These are phyloP conservation scores for Pachyrhynchus sulphureomaculatus DNA, from an alignment of 1,140 invertebrate species.

Conservation along the genomic window DNA sequence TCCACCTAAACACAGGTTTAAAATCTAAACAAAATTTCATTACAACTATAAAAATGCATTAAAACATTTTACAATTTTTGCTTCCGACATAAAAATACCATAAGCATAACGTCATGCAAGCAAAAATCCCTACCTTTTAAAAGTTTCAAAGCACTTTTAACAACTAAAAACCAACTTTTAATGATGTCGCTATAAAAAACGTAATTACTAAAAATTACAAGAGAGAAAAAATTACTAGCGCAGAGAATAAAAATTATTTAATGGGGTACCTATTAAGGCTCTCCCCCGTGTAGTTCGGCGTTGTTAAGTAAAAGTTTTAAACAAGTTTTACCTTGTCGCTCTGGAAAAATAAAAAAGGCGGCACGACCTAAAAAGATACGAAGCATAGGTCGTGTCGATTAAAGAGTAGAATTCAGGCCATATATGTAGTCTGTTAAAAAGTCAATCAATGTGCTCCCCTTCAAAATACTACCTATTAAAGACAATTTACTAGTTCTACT, in stretches of 20 bases:
- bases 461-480: too few relatives aligned
- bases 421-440: too few relatives aligned
- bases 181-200: slow-evolving; percentile 9
- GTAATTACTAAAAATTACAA: slow-evolving; percentile 19
- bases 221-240: background rate
- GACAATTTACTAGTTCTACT: too few relatives aligned
- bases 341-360: too few relatives aligned
- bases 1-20: too few relatives aligned
- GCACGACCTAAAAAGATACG: too few relatives aligned
- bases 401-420: too few relatives aligned
- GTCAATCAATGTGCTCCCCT: too few relatives aligned
- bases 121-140: slow-evolving; percentile 1
- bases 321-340: slow-evolving; percentile 12
- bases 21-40: background rate
- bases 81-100: background rate
- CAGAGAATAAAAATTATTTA: slow-evolving; percentile 18
- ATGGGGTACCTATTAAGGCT: slow-evolving; percentile 9
- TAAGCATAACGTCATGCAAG: slow-evolving; percentile 1
- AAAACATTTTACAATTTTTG: background rate
- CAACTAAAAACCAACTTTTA: slow-evolving; percentile 13
- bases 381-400: too few relatives aligned
- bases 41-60: background rate
- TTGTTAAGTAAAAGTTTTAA: slow-evolving; percentile 7
- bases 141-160: background rate
- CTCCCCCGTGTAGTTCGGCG: slow-evolving; percentile 1